Evolutionary conservation across 2,113 vertebrate genomes (phyloP).

Genomic region (Phaethon lepturus): DNA sequence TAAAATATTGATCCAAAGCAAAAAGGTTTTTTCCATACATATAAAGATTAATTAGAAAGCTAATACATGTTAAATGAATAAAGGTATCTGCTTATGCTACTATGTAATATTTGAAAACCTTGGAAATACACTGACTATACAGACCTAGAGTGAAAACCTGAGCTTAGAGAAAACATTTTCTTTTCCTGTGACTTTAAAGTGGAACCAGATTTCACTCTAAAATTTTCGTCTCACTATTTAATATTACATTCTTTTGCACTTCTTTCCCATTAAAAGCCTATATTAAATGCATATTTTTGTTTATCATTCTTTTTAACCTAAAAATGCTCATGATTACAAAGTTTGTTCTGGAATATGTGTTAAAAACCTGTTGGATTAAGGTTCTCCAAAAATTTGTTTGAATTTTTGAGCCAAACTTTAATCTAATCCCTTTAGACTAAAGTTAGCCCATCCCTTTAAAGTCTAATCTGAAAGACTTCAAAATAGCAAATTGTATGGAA

Average conservation of each 20-base stretch:
- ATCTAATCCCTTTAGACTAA: not conserved
- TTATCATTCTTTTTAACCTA: not conserved
- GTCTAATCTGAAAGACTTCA: not conserved
- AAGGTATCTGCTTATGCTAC: not conserved
- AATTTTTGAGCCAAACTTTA: not conserved
- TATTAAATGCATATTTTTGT: not conserved
- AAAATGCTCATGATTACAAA: not conserved
- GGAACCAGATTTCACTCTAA: not conserved
- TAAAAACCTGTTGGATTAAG: not conserved
- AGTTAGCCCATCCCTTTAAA: constrained; percentile 18
- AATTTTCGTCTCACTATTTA: not conserved
- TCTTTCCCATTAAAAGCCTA: not conserved
- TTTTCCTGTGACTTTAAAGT: not conserved
- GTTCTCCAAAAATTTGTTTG: not conserved
- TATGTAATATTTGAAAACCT: not conserved
- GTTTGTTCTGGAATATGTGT: not conserved
- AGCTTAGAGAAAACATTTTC: not conserved
- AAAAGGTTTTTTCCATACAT: not conserved
- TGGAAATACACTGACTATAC: not conserved
- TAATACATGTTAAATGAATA: not conserved
- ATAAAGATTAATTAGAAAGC: not conserved
- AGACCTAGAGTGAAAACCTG: not conserved
- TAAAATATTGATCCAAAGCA: not conserved
- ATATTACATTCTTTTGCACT: not conserved
- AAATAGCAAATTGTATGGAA: constrained; percentile 40